phyloP scores from a whole-genome alignment of 2,113 vertebrate species.

The Theristicus caerulescens region DNA sequence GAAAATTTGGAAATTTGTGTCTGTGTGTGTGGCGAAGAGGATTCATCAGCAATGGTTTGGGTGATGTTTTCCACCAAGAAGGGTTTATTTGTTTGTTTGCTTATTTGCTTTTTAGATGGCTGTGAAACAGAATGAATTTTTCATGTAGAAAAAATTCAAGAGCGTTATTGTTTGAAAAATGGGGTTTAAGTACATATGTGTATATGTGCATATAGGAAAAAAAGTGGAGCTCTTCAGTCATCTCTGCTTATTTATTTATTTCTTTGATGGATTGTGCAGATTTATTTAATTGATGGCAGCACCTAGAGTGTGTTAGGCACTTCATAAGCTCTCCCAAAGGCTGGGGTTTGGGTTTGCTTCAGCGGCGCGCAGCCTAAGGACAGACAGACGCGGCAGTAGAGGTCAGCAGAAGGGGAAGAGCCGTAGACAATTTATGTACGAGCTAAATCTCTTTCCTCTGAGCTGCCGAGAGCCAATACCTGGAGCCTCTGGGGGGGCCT shows the following conservation, averaged over 20 bases:
- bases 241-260: background rate
- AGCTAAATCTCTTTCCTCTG: background rate
- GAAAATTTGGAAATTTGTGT: background rate
- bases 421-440: background rate
- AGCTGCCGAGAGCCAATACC: background rate
- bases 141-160: background rate
- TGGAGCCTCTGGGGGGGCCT: background rate
- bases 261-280: background rate
- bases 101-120: background rate
- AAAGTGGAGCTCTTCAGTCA: background rate
- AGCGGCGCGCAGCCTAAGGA: background rate
- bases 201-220: background rate
- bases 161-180: constrained; percentile 24
- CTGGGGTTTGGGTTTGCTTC: background rate
- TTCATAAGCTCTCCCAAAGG: background rate
- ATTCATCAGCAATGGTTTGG: background rate
- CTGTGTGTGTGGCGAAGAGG: background rate
- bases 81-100: constrained; percentile 10
- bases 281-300: constrained; percentile 18
- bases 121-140: constrained; percentile 41
- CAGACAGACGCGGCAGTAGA: background rate
- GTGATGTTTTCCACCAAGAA: background rate
- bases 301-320: background rate
- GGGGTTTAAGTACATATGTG: background rate
- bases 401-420: constrained; percentile 39